phyloP scores from a whole-genome alignment of 2,797 vertebrate species.

The Notoglanidium macrostoma region DNA sequence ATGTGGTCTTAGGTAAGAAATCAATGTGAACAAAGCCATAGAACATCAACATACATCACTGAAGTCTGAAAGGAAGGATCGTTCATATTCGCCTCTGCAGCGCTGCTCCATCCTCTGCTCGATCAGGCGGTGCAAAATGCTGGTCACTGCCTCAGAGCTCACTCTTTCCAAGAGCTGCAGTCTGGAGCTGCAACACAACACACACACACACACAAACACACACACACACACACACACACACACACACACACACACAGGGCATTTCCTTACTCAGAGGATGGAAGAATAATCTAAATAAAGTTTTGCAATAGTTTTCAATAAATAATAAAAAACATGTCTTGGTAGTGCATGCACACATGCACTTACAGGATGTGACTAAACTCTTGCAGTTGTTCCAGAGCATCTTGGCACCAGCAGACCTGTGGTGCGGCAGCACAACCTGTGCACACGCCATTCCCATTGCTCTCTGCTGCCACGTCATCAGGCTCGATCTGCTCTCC shows the following conservation, averaged over 20 bases:
- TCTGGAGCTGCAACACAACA: conserved; percentile 74
- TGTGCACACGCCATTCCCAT: conserved; percentile 65
- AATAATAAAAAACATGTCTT: neutral
- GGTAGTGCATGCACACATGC: too few relatives aligned
- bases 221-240: conserved; percentile 10
- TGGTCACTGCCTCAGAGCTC: conserved; percentile 89
- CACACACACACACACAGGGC: neutral
- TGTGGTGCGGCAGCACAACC: conserved; percentile 79
- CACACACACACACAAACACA: conserved; percentile 10
- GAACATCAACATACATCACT: conserved; percentile 78
- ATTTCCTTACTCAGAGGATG: neutral
- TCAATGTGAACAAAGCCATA: neutral
- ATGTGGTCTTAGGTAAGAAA: neutral
- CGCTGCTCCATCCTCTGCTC: conserved; percentile 92
- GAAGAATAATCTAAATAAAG: neutral
- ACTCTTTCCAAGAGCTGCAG: conserved; percentile 91
- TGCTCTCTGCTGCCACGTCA: conserved; percentile 39
- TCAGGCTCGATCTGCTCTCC: conserved; percentile 63
- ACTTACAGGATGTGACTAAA: conserved; percentile 89
- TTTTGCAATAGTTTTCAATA: neutral
- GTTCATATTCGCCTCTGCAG: conserved; percentile 92
- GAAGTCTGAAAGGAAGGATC: conserved; percentile 89
- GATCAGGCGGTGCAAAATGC: conserved; percentile 89
- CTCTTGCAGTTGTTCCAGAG: conserved; percentile 85
- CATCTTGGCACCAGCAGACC: conserved; percentile 87